Evolutionary conservation across 2,888 invertebrate genomes (phyloP).

Genomic region (Nomada hirtipes): DNA sequence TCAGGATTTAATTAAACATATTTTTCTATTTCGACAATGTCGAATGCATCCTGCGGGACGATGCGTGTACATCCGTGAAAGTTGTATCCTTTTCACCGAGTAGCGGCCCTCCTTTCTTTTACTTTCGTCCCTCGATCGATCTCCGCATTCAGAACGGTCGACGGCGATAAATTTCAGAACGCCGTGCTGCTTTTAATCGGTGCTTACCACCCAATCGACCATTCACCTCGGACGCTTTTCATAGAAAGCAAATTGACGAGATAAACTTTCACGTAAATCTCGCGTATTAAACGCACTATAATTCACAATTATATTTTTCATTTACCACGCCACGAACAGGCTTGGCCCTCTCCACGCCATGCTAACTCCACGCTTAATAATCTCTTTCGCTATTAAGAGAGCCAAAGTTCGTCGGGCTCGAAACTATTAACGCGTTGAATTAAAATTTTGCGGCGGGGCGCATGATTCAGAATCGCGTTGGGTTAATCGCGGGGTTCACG

Average conservation of each 20-base stretch:
- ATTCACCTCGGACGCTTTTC: not conserved
- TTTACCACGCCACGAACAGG: not conserved
- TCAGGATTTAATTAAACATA: constrained; percentile 62
- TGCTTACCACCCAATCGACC: not conserved
- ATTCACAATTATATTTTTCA: not conserved
- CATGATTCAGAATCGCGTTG: constrained; percentile 41
- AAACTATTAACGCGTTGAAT: constrained; percentile 23
- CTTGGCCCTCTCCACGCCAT: no score
- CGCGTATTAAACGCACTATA: not conserved
- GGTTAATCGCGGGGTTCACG: constrained; percentile 39
- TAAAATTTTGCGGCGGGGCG: constrained; percentile 30
- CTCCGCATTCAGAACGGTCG: constrained; percentile 35
- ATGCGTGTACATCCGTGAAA: constrained; percentile 69
- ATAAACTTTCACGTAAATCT: not conserved
- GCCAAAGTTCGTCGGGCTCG: not conserved
- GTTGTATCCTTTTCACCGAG: constrained; percentile 65
- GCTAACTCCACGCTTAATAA: no score
- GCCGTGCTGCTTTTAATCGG: constrained; percentile 24
- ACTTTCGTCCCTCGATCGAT: constrained; percentile 46
- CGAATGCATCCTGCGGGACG: constrained; percentile 59
- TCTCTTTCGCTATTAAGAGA: not conserved
- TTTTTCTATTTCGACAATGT: constrained; percentile 51
- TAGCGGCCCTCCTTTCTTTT: constrained; percentile 41
- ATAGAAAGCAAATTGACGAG: not conserved
- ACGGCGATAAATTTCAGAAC: constrained; percentile 31